These are phyloP conservation scores for Pemphredon lugubris DNA, from an alignment of 2,888 invertebrate genomes.

Conservation along the genomic window DNA sequence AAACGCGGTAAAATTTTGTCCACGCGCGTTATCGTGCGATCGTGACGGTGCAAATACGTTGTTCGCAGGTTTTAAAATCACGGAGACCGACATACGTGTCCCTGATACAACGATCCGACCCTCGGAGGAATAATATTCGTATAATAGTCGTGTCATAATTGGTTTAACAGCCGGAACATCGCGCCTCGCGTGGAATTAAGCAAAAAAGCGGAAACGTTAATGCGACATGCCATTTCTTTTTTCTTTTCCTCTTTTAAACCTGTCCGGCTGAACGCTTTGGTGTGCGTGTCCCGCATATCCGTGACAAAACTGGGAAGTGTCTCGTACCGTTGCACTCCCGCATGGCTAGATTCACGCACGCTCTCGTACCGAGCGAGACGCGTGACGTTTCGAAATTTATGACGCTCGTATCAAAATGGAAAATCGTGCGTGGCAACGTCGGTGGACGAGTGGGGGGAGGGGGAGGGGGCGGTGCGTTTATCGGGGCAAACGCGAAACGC, in stretches of 20 bases:
- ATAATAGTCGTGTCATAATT: neutral
- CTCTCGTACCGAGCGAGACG: conserved; percentile 25
- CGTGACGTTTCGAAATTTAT: conserved; percentile 31
- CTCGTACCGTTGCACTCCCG: conserved; percentile 16
- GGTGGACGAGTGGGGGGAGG: conserved; percentile 28
- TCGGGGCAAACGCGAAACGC: conserved; percentile 48
- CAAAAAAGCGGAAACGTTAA: conserved; percentile 3
- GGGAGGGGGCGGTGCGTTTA: conserved; percentile 40
- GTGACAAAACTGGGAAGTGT: neutral
- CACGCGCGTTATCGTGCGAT: too few species aligned
- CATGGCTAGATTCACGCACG: conserved; percentile 30
- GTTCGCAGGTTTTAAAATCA: too few species aligned
- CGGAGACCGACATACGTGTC: too few species aligned
- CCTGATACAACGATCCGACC: too few species aligned
- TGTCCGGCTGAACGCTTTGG: too few species aligned
- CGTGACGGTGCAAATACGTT: too few species aligned
- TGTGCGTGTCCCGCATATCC: conserved; percentile 7
- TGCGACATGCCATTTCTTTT: neutral
- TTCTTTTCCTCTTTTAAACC: too few species aligned
- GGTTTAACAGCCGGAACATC: neutral
- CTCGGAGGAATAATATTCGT: too few species aligned
- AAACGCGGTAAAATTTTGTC: too few species aligned
- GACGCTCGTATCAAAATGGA: conserved; percentile 44
- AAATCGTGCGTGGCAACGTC: conserved; percentile 19
- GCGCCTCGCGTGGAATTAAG: neutral